Evolutionary conservation across 2,113 vertebrate species (phyloP).

Genomic region (Rhea americana): DNA sequence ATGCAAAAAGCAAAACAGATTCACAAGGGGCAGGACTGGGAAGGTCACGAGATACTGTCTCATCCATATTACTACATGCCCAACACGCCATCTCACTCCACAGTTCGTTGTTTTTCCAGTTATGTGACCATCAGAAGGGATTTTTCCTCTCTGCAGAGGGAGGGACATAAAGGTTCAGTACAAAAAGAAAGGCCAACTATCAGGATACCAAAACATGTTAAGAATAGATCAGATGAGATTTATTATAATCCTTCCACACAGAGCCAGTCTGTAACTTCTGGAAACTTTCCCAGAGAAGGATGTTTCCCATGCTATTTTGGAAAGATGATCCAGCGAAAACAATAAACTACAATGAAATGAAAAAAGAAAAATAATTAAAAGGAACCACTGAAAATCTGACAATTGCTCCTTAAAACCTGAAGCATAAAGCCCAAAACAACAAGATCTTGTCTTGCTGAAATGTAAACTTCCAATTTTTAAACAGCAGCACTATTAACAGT

Average conservation of each 20-base stretch:
- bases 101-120: fast-evolving
- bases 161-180: not conserved
- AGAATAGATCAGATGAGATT: not conserved
- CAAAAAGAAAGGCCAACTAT: not conserved
- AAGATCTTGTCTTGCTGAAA: not conserved
- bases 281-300: not conserved
- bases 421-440: not conserved
- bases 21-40: not conserved
- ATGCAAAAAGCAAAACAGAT: not conserved
- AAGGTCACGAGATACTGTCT: not conserved
- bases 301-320: not conserved
- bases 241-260: too few relatives aligned
- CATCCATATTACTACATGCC: not conserved
- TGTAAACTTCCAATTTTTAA: not conserved
- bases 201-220: not conserved
- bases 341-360: not conserved
- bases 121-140: not conserved
- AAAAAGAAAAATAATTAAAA: not conserved
- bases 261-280: not conserved
- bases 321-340: not conserved
- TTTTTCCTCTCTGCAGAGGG: not conserved
- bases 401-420: not conserved
- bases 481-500: not conserved
- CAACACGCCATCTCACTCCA: not conserved
- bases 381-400: not conserved